A percentile compares a stretch with the other conserved stretches of the same genome.
These are phyloP conservation scores for Tetramorium parvispinum DNA, from an alignment of 1,140 invertebrate genomes.

Conservation along the genomic window DNA sequence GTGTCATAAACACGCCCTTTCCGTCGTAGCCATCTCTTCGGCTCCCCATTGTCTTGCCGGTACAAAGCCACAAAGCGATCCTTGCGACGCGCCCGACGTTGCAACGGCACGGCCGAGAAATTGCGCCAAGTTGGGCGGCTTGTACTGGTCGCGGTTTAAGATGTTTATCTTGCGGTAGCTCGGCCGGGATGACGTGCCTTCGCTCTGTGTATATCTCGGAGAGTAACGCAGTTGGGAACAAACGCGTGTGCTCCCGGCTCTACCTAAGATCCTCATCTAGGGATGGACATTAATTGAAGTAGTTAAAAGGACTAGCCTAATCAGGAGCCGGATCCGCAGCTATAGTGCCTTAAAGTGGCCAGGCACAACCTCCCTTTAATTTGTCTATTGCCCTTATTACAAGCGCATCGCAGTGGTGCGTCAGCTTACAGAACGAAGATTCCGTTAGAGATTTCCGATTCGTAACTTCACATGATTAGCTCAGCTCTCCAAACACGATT, in stretches of 20 bases:
- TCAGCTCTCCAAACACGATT: background rate
- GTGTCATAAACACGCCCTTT: slow-evolving; percentile 84
- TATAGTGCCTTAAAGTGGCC: slow-evolving; percentile 62
- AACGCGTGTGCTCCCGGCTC: slow-evolving; percentile 46
- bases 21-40: slow-evolving; percentile 26
- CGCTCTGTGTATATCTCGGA: slow-evolving; percentile 47
- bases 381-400: slow-evolving; percentile 77
- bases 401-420: slow-evolving; percentile 46
- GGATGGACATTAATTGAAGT: slow-evolving; percentile 73
- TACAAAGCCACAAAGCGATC: slow-evolving; percentile 81
- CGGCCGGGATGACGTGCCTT: slow-evolving; percentile 63
- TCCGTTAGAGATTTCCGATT: slow-evolving; percentile 16
- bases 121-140: slow-evolving; percentile 75
- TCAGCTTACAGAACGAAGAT: background rate
- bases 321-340: slow-evolving; percentile 12
- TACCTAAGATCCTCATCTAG: slow-evolving; percentile 68
- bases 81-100: slow-evolving; percentile 3
- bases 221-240: slow-evolving; percentile 26
- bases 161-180: slow-evolving; percentile 80
- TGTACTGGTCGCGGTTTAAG: slow-evolving; percentile 66
- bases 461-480: background rate
- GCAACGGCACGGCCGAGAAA: slow-evolving; percentile 65
- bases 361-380: slow-evolving; percentile 67
- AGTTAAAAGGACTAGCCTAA: slow-evolving; percentile 75
- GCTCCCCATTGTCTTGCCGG: slow-evolving; percentile 79